Conservation (phyloP, 53 echinoderm and acorn worm genomes). For the Hippasteria phrygiana region DNA sequence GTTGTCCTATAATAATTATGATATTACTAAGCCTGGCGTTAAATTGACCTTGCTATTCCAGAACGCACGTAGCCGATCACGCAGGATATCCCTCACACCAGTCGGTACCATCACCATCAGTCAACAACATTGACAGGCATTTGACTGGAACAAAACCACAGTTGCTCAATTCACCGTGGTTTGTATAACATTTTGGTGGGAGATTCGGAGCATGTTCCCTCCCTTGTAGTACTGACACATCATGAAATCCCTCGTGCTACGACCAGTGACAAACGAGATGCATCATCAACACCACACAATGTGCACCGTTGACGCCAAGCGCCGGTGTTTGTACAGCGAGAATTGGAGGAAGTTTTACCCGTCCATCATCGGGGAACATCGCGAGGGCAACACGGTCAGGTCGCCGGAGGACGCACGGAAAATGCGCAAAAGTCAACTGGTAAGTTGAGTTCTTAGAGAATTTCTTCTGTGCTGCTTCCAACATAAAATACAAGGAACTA, state of each 20-base stretch:
- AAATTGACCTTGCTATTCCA: no score
- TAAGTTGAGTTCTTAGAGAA: background rate
- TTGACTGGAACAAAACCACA: background rate
- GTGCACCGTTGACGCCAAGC: background rate
- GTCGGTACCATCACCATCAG: no score
- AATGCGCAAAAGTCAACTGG: background rate
- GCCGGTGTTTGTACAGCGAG: background rate
- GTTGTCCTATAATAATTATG: no score
- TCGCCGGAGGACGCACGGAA: background rate
- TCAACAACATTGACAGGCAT: background rate
- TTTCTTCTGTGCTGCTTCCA: background rate
- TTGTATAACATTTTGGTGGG: no score
- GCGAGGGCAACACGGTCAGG: background rate
- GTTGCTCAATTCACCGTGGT: no score
- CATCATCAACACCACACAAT: no score
- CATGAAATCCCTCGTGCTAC: constrained; percentile 21
- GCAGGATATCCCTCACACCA: no score
- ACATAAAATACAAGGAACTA: no score
- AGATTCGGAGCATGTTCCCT: no score
- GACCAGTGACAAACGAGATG: background rate
- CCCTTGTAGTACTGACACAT: background rate
- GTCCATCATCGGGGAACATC: background rate
- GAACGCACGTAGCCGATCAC: no score
- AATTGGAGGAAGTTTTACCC: background rate
- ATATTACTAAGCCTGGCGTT: no score